Conservation (phyloP, 1,140 invertebrate genomes). For the Zaprionus ornatus region DNA sequence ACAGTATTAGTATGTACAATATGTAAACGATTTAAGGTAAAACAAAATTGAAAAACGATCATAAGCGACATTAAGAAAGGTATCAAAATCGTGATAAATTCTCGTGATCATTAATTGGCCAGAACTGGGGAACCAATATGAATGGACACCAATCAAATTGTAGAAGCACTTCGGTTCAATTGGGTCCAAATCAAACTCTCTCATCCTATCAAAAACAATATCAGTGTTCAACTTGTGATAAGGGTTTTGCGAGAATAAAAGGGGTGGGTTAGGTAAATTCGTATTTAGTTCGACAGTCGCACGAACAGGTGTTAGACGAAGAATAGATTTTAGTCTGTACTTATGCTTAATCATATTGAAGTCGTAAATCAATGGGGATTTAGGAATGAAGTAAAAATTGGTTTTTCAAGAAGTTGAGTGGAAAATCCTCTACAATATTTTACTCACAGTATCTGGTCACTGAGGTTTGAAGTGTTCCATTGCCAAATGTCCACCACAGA, state of each 20-base stretch:
- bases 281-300: background rate
- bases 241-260: background rate
- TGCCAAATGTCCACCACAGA: conserved; percentile 56
- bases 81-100: background rate
- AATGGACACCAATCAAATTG: background rate
- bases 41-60: too few species aligned
- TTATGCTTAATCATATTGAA: background rate
- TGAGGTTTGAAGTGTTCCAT: conserved; percentile 52
- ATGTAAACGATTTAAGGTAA: too few species aligned
- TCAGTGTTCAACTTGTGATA: background rate
- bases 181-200: background rate
- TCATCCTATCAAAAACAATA: background rate
- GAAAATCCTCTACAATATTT: background rate
- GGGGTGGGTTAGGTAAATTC: background rate
- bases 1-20: too few species aligned
- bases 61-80: too few species aligned
- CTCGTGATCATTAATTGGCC: background rate
- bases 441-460: conserved; percentile 43
- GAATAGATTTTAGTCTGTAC: background rate
- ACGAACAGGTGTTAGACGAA: background rate
- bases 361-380: background rate
- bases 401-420: too few species aligned
- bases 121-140: background rate
- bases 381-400: background rate
- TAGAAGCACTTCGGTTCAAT: background rate